Percentiles rank a stretch among this genome's conserved stretches.
Evolutionary conservation across 2,888 invertebrate species (phyloP).

Genomic region (Eupeodes latifasciatus): DNA sequence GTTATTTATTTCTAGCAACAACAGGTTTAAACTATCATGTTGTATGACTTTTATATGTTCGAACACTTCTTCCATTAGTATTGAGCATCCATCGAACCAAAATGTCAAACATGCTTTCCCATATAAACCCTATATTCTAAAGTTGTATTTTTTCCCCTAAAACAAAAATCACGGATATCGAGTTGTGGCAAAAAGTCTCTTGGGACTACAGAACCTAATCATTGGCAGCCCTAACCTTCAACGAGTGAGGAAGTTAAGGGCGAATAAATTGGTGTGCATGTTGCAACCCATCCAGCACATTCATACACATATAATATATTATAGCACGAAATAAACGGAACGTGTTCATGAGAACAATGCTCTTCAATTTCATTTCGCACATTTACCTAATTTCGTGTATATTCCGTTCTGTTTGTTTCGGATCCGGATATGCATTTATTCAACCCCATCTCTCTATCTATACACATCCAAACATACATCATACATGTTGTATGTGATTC

Average conservation of each 20-base stretch:
- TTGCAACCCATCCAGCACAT: not conserved
- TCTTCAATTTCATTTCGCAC: constrained; percentile 70
- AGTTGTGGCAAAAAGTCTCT: not conserved
- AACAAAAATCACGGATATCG: too few relatives aligned
- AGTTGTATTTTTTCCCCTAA: too few relatives aligned
- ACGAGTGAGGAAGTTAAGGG: not conserved
- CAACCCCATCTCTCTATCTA: not conserved
- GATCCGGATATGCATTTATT: constrained; percentile 23
- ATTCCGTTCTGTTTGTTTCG: constrained; percentile 36
- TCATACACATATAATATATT: too few relatives aligned
- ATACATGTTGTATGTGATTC: constrained; percentile 30
- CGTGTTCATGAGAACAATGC: constrained; percentile 69
- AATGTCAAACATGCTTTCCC: too few relatives aligned
- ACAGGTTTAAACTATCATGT: too few relatives aligned
- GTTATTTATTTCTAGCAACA: too few relatives aligned
- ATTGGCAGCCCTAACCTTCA: not conserved
- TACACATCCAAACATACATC: not conserved
- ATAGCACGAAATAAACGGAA: constrained; percentile 22
- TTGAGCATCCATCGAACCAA: too few relatives aligned
- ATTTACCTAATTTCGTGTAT: constrained; percentile 71
- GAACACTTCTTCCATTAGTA: too few relatives aligned
- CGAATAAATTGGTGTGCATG: constrained; percentile 5
- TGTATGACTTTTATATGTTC: too few relatives aligned
- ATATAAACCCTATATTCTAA: too few relatives aligned
- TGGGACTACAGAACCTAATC: not conserved